phyloP scores from a whole-genome alignment of 2,888 invertebrate species.

The Stramonita haemastoma region DNA sequence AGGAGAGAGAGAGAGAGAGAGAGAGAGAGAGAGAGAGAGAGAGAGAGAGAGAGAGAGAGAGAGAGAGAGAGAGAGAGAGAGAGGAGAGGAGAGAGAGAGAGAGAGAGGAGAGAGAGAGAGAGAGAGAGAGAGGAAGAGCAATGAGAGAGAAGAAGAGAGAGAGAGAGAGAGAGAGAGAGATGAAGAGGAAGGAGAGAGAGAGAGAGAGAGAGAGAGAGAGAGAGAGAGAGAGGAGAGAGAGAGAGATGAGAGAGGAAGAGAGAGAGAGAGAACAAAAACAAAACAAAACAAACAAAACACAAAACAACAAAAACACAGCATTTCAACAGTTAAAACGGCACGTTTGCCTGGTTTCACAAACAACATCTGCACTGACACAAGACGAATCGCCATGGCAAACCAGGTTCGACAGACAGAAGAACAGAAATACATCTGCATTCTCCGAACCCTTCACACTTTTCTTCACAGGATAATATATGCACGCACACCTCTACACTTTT shows the following conservation, averaged over 20 bases:
- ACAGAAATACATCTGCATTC: not conserved
- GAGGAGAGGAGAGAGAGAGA: not conserved
- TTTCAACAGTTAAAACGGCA: too few species aligned
- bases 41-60: not conserved
- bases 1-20: not conserved
- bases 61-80: not conserved
- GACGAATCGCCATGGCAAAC: not conserved
- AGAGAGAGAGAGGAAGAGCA: not conserved
- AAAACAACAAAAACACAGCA: too few species aligned
- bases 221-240: not conserved
- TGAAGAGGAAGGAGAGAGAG: not conserved
- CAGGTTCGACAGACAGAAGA: not conserved
- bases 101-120: not conserved
- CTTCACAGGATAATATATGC: too few species aligned
- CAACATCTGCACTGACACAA: too few species aligned
- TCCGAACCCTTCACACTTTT: too few species aligned
- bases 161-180: too few species aligned
- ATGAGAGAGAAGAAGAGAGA: not conserved
- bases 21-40: not conserved
- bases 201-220: not conserved
- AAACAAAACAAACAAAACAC: too few species aligned
- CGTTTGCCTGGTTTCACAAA: too few species aligned
- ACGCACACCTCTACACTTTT: too few species aligned
- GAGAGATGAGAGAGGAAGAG: too few species aligned
- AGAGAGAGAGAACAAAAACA: too few species aligned